These are phyloP conservation scores for Rhineura floridana DNA, from an alignment of 2,113 vertebrate species.

Conservation along the genomic window DNA sequence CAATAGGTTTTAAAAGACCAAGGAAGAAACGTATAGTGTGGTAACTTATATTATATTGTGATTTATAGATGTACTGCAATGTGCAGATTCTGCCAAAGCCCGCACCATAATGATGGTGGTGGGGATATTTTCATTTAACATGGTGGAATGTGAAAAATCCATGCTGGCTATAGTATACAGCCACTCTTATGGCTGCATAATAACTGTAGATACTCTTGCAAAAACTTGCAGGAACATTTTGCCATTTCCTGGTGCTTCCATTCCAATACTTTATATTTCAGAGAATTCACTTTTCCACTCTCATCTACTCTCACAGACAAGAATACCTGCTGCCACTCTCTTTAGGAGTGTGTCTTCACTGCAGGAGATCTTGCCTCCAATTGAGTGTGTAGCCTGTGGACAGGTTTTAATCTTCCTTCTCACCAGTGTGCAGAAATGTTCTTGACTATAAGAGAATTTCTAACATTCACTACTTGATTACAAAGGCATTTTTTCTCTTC, in stretches of 20 bases:
- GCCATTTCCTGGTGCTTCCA: constrained; percentile 2
- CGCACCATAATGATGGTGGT: too few species aligned
- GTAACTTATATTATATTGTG: too few species aligned
- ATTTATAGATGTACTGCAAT: too few species aligned
- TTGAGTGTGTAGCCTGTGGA: neutral
- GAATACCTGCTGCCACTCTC: neutral
- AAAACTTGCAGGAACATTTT: constrained; percentile 10
- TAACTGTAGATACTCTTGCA: neutral
- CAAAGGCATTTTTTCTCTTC: constrained; percentile 33
- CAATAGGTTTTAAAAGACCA: too few species aligned
- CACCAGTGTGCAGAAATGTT: constrained; percentile 19
- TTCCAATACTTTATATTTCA: neutral
- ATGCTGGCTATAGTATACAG: too few species aligned
- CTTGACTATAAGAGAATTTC: constrained; percentile 16
- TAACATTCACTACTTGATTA: neutral
- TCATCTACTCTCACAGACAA: neutral
- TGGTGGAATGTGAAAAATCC: too few species aligned
- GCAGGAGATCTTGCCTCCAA: constrained; percentile 1
- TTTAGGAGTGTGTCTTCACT: neutral
- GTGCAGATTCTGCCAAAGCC: too few species aligned
- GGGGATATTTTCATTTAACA: too few species aligned
- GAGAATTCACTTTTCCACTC: constrained; percentile 4
- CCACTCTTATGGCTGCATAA: too few species aligned
- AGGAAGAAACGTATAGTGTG: too few species aligned
- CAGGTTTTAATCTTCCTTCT: constrained; percentile 44